Evolutionary conservation across 2,113 vertebrate species (phyloP), one percentile per base, ranked within the genome.

Genomic region (Megalops atlanticus): DNA sequence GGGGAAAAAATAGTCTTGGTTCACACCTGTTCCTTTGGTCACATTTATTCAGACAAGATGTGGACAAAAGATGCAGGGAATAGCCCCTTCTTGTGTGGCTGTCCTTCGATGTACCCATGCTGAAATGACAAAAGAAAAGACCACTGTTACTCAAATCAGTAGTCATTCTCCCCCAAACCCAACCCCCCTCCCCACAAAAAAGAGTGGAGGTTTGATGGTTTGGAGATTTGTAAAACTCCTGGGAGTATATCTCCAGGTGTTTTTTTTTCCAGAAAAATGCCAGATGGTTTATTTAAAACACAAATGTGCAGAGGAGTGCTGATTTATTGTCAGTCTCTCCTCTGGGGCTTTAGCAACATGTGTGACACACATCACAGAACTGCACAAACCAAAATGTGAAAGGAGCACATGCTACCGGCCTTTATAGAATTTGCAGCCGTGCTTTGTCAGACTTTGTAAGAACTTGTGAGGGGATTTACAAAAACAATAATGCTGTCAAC

Each of bases 11-110:
- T 64, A n/a, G 4, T 8, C 54, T 64, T 64, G n/a, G n/a, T n/a
- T n/a, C 54, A 27, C n/a, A 58, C 21, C 52, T 58, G n/a, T 3
- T 31, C n/a, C 54, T 64, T 7, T 49, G 45, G 18, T 21, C 41
- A 24, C 31, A 10, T 75, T 75, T 88, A 92, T 64, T 93, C 86
- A 4, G 58, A 82, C 77, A 94, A 81, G 52, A 87, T 21, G 0
- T 89, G 89, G 85, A 94, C 86, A 11, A 94, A 94, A 0, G 92
- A 92, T 41, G 86, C 85, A 0, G 92, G 94, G 86, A 95, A 94
- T 45, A 91, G 89, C 24, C 93, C 92, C 71, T 83, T 90, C 86
- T 89, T 91, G 74, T 91, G 82, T n/a, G 93, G 90, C 68, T 94
- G 91, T 33, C 88, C 90, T 86, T 95, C 94, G 74, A 93, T 87